Conservation (phyloP, 2,888 invertebrate species). For the Meteorus cinctellus region DNA sequence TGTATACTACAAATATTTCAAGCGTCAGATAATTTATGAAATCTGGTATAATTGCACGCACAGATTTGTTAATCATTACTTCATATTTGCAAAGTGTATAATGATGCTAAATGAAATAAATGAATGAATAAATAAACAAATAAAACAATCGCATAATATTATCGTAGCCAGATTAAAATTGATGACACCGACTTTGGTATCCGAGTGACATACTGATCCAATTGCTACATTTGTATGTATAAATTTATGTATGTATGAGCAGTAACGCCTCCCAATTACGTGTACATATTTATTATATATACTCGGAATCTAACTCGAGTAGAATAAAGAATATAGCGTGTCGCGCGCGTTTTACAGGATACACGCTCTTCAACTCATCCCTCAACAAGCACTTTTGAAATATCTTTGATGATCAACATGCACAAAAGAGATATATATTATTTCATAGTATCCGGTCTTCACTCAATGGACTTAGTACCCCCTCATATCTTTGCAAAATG, state of each 20-base stretch:
- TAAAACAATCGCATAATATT: conserved; percentile 14
- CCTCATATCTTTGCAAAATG: conserved; percentile 27
- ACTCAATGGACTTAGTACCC: conserved; percentile 12
- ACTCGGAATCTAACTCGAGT: background rate
- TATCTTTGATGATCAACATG: conserved; percentile 21
- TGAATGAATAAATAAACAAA: background rate
- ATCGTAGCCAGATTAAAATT: background rate
- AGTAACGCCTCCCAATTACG: conserved; percentile 36
- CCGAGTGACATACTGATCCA: conserved; percentile 36
- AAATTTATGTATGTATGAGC: conserved; percentile 7
- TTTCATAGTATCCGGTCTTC: conserved; percentile 35
- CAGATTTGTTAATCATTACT: background rate
- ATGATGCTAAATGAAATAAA: too few relatives aligned
- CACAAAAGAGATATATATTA: conserved; percentile 14
- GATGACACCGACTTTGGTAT: conserved; percentile 19
- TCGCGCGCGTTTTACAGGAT: conserved; percentile 20
- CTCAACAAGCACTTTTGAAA: background rate
- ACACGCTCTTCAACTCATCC: conserved; percentile 22
- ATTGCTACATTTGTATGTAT: conserved; percentile 26
- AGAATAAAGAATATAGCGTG: conserved; percentile 27
- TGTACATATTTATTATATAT: background rate
- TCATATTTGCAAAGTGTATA: too few relatives aligned
- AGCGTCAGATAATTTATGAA: background rate
- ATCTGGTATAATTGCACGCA: background rate
- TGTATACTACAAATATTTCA: background rate